Conservation (phyloP, 2,888 invertebrate species). For the Brenthis daphne region DNA sequence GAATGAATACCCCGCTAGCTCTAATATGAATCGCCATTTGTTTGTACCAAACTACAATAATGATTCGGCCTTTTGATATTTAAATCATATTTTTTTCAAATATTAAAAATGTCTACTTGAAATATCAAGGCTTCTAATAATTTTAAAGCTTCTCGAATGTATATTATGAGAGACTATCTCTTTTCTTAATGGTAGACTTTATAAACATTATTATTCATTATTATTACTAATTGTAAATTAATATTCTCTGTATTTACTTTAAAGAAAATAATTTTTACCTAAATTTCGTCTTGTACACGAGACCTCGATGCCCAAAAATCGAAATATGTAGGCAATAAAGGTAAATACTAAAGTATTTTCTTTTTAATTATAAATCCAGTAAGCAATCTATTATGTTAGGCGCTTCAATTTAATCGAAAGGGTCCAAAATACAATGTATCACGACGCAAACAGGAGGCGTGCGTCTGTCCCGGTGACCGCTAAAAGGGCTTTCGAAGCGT, state of each 20-base stretch:
- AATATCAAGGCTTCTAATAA: background rate
- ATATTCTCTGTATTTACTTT: no score
- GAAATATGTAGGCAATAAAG: background rate
- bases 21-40: slow-evolving; percentile 25
- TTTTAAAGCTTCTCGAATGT: background rate
- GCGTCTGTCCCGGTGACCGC: slow-evolving; percentile 72
- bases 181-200: no score
- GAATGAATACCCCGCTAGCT: slow-evolving; percentile 32
- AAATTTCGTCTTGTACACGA: no score
- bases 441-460: slow-evolving; percentile 52
- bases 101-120: background rate
- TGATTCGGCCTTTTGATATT: slow-evolving; percentile 13
- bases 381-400: slow-evolving; percentile 12
- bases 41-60: slow-evolving; percentile 20
- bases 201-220: no score
- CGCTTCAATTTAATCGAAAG: slow-evolving; percentile 27
- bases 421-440: slow-evolving; percentile 39
- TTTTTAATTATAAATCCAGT: background rate
- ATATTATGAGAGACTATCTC: no score
- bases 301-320: no score
- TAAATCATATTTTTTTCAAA: slow-evolving; percentile 4
- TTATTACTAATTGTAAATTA: no score
- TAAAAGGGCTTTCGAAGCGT: slow-evolving; percentile 64
- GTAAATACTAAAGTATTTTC: background rate
- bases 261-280: no score